A percentile compares a stretch with the other conserved stretches of the same genome.
phyloP scores from a whole-genome alignment of 2,113 vertebrate species.

The Isichthys henryi region DNA sequence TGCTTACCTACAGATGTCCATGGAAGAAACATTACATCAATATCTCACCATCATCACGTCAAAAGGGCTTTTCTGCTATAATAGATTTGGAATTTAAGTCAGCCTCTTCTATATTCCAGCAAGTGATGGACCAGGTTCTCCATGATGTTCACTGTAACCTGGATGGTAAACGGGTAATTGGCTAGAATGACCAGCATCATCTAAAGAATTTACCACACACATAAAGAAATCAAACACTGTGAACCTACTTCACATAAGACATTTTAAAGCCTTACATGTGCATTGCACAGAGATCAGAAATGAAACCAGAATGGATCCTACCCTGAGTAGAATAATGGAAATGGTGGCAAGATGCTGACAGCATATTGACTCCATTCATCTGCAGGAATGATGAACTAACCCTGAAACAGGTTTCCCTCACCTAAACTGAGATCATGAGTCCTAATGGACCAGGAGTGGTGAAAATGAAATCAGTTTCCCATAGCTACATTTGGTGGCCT shows the following conservation, averaged over 20 bases:
- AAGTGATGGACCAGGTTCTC: too few relatives aligned
- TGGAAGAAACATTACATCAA: too few relatives aligned
- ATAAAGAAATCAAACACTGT: not conserved
- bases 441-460: not conserved
- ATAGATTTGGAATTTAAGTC: too few relatives aligned
- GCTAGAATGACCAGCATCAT: too few relatives aligned
- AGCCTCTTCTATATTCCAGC: too few relatives aligned
- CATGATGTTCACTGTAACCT: too few relatives aligned
- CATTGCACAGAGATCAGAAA: not conserved
- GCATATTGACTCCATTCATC: not conserved
- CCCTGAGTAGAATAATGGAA: not conserved
- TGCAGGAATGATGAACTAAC: not conserved
- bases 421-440: not conserved
- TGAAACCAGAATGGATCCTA: not conserved
- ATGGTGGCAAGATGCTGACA: not conserved
- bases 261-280: too few relatives aligned
- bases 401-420: not conserved
- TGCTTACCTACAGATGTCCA: not conserved
- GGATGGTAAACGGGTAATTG: too few relatives aligned
- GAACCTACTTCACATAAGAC: too few relatives aligned
- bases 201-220: not conserved
- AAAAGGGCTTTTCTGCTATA: too few relatives aligned
- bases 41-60: too few relatives aligned
- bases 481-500: not conserved
- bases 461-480: not conserved